Evolutionary conservation across 2,888 invertebrate species (phyloP).

Genomic region (Hypsopygia costalis): DNA sequence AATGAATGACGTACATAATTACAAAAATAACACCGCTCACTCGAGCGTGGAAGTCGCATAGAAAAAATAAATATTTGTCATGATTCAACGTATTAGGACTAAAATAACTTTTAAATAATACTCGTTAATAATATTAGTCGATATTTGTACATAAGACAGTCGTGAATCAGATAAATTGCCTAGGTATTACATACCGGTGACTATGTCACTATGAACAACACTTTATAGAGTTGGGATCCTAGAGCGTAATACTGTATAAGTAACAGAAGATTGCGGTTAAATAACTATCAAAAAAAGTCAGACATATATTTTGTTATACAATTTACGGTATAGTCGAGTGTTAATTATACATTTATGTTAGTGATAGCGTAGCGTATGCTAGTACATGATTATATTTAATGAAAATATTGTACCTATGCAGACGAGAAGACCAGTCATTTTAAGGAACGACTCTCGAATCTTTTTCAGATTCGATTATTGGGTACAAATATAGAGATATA

Average conservation of each 20-base stretch:
- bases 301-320: too few species aligned
- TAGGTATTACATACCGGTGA: constrained; percentile 36
- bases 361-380: too few species aligned
- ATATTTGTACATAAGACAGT: constrained; percentile 67
- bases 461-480: too few species aligned
- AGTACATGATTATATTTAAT: too few species aligned
- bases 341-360: too few species aligned
- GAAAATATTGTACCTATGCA: too few species aligned
- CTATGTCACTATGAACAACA: constrained; percentile 30
- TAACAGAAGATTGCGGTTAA: constrained; percentile 15
- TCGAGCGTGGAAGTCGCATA: constrained; percentile 26
- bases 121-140: constrained; percentile 44
- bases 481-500: too few species aligned
- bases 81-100: constrained; percentile 63
- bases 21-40: constrained; percentile 3
- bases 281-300: too few species aligned
- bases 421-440: too few species aligned
- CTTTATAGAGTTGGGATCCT: constrained; percentile 17
- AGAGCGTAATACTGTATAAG: constrained; percentile 23
- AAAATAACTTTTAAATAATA: constrained; percentile 63
- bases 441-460: too few species aligned
- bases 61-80: constrained; percentile 73
- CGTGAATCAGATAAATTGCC: constrained; percentile 21
- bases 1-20: background rate
- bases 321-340: too few species aligned